phyloP scores from a whole-genome alignment of 2,888 invertebrate species.

The Synergus itoensis region DNA sequence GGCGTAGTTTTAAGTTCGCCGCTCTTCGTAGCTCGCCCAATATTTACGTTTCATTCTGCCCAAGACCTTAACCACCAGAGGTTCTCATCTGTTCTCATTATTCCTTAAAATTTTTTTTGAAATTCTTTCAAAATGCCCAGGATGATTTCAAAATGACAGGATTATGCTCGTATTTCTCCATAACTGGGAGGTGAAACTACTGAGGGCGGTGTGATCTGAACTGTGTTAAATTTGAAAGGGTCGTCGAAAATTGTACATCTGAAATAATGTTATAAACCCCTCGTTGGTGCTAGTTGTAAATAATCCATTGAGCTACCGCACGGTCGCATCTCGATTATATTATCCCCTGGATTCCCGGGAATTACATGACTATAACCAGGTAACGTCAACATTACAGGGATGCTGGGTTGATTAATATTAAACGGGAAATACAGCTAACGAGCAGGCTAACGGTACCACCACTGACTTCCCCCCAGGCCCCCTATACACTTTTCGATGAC shows the following conservation, averaged over 20 bases:
- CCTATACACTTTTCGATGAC: background rate
- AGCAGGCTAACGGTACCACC: conserved; percentile 13
- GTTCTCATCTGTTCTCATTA: background rate
- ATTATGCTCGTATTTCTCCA: background rate
- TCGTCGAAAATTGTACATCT: conserved; percentile 2
- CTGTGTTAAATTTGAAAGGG: background rate
- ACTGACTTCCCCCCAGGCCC: background rate
- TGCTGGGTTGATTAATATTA: conserved; percentile 56
- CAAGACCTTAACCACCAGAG: conserved; percentile 32
- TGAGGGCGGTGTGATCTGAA: no score
- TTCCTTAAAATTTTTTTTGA: background rate
- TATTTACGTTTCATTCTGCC: conserved; percentile 73
- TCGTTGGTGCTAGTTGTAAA: conserved; percentile 29
- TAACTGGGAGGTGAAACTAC: no score
- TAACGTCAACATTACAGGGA: conserved; percentile 51
- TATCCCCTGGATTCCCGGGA: conserved; percentile 58
- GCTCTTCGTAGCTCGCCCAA: conserved; percentile 63
- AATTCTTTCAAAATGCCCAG: no score
- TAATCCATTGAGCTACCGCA: conserved; percentile 45
- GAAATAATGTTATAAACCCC: conserved; percentile 25
- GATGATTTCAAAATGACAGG: no score
- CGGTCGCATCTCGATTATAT: conserved; percentile 56
- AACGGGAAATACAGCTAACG: conserved; percentile 48
- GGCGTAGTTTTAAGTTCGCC: conserved; percentile 65
- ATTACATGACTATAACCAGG: conserved; percentile 56